phyloP scores from a whole-genome alignment of 1,140 invertebrate genomes.

The honey bee (Apis mellifera) region Amel_HAv3.1 CM009934.2:1988001-1988500 shows the following conservation, averaged over 20 bases:
- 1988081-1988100: too few relatives aligned
- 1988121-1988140: background rate
- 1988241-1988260: background rate
- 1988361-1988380: background rate
- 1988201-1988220: background rate
- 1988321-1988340: background rate
- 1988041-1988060: too few relatives aligned
- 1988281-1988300: background rate
- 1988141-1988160: background rate
- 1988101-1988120: too few relatives aligned
- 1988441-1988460: background rate
- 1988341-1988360: background rate
- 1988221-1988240: background rate
- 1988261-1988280: background rate
- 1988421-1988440: background rate
- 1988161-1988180: background rate
- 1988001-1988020: too few relatives aligned
- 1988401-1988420: background rate
- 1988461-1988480: background rate
- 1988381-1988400: background rate
- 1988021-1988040: too few relatives aligned
- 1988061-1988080: too few relatives aligned
- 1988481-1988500: background rate
- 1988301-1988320: background rate
- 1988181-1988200: slow-evolving; percentile 2